Conservation (phyloP, 1,140 invertebrate genomes). For the Drosophila sp. region DNA sequence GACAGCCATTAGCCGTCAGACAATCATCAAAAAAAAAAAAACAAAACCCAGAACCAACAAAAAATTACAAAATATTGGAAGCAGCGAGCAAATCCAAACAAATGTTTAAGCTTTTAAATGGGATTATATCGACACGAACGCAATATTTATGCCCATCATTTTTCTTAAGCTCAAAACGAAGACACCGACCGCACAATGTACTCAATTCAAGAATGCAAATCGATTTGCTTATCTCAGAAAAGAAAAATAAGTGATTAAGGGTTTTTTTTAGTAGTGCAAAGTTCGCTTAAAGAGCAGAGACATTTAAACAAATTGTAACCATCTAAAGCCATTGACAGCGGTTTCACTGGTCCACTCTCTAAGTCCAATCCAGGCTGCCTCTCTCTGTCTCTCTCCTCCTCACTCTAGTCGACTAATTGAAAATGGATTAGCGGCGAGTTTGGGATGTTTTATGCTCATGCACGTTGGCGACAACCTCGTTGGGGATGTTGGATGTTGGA, state of each 20-base stretch:
- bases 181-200: conserved; percentile 32
- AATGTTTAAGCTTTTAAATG: conserved; percentile 77
- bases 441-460: conserved; percentile 36
- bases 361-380: conserved; percentile 1
- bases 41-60: neutral
- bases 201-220: conserved; percentile 9
- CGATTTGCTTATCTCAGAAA: conserved; percentile 15
- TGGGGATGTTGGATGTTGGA: neutral
- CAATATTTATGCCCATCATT: conserved; percentile 70
- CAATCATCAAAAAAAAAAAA: conserved; percentile 14
- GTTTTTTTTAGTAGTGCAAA: neutral
- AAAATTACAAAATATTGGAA: conserved; percentile 33
- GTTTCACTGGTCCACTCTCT: neutral
- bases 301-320: neutral
- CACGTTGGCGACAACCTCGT: conserved; percentile 13
- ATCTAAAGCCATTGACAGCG: neutral
- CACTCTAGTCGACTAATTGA: conserved; percentile 36
- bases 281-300: neutral
- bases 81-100: conserved; percentile 69
- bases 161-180: conserved; percentile 52
- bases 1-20: conserved; percentile 67
- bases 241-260: neutral
- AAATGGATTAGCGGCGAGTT: conserved; percentile 36
- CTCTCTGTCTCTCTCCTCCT: no score
- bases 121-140: conserved; percentile 73